These are phyloP conservation scores for Rostratula benghalensis DNA, from an alignment of 2,113 vertebrate species.

Conservation along the genomic window DNA sequence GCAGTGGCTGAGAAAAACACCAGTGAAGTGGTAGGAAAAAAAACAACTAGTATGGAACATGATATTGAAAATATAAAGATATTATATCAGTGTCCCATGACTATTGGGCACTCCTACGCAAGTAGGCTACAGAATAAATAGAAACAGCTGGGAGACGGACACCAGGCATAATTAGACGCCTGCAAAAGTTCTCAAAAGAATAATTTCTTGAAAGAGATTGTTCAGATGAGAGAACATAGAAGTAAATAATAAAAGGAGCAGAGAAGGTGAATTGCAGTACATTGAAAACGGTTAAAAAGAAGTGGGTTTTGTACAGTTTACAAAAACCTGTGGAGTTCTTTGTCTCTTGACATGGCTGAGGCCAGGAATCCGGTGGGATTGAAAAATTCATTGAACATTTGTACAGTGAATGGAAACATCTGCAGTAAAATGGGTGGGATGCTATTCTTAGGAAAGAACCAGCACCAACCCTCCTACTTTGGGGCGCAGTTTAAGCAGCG, in stretches of 20 bases:
- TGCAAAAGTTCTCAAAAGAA: constrained; percentile 49
- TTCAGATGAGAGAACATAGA: constrained; percentile 42
- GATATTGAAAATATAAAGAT: constrained; percentile 54
- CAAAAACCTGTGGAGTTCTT: constrained; percentile 62
- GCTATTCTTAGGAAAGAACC: constrained; percentile 48
- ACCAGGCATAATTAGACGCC: constrained; percentile 46
- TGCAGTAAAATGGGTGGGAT: constrained; percentile 59
- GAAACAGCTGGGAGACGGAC: constrained; percentile 53
- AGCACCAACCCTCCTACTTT: constrained; percentile 23
- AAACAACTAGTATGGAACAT: accelerated
- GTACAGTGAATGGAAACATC: constrained; percentile 69
- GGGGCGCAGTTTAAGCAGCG: constrained; percentile 1
- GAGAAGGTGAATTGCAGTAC: constrained; percentile 63
- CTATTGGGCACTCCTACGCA: neutral
- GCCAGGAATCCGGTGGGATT: constrained; percentile 52
- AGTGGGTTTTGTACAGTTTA: constrained; percentile 61
- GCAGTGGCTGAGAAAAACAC: constrained; percentile 37
- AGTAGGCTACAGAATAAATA: neutral
- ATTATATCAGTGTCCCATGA: neutral
- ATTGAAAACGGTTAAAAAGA: constrained; percentile 41
- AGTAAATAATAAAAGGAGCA: constrained; percentile 55
- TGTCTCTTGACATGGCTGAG: constrained; percentile 47
- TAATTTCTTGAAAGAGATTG: constrained; percentile 62
- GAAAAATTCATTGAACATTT: constrained; percentile 59
- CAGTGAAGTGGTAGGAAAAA: constrained; percentile 17